Base-by-base conservation (phyloP, 2,797 vertebrate species). In the Sitta carolinensis region DNA sequence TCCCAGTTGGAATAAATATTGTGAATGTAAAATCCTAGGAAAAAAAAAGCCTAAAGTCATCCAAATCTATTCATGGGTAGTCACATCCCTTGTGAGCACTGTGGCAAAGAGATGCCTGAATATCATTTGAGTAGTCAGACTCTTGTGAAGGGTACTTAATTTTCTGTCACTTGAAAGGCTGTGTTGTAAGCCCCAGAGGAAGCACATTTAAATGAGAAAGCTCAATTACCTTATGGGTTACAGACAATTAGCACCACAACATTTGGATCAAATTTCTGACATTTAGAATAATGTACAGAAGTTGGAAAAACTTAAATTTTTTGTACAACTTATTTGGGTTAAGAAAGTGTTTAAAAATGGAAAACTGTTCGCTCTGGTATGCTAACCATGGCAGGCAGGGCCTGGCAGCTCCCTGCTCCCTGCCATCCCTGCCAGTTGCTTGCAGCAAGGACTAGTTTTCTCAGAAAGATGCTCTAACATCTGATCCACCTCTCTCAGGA, bases 241-340 rank as follows among this genome's bases (percentile, higher is more conserved):
- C 74, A 80, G 38, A 40, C 85, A 94, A 91, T 97, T 94, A 95
- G 93, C 63, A 61, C 43, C 29, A 47, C 74, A 87, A 77, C 36
- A 54, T 94, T 95, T 84, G 70, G 72, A 88, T 94, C 83, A 48
- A n/a, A 70, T 94, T 96, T 93, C 84, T 83, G 89, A 86, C 67
- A 61, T 83, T 91, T 90, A 76, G 52, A 85, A 59, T 45, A 89
- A 82, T 1, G 10, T 40, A 48, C 27, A 74, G 66, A 94, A 94
- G 50, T 57, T 4, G 0, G 66, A 85, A 79, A 92, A 96, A 82
- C 54, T 68, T 75, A 2, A 22, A 81, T 72, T 79, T 79, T 75
- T 80, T 62, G n/a, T 67, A 75, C 34, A 57, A 27, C 7, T 69
- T 16, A 13, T 64, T 88, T 42, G 43, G 9, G 6, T 67, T 73